A percentile compares a stretch with the other conserved stretches of the same genome.
Conservation (phyloP, 2,888 invertebrate genomes). For the Catocala nupta region DNA sequence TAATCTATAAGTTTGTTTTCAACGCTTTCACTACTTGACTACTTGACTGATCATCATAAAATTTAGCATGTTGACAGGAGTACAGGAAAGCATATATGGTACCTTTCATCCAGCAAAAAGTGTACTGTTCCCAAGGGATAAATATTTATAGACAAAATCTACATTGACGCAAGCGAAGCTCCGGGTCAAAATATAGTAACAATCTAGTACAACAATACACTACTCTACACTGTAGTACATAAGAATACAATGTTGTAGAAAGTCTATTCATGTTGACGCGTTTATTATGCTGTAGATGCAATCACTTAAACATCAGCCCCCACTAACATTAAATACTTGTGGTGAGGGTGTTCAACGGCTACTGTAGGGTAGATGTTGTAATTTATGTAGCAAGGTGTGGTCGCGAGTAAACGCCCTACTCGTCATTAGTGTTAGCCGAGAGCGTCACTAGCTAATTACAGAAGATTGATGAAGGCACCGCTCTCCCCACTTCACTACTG, state of each 20-base stretch:
- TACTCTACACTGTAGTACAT: too few species aligned
- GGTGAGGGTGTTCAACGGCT: slow-evolving; percentile 37
- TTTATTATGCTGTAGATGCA: slow-evolving; percentile 23
- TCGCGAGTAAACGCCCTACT: slow-evolving; percentile 58
- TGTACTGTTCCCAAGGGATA: too few species aligned
- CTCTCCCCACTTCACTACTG: slow-evolving; percentile 63
- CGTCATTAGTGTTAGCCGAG: slow-evolving; percentile 73
- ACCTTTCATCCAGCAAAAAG: too few species aligned
- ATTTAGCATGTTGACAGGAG: too few species aligned
- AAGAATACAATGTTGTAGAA: neutral
- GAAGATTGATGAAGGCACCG: slow-evolving; percentile 77
- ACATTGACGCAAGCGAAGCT: too few species aligned
- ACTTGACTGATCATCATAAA: too few species aligned
- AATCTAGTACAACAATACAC: too few species aligned
- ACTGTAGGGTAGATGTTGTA: slow-evolving; percentile 51
- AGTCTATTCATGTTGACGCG: slow-evolving; percentile 5
- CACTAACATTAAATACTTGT: slow-evolving; percentile 43
- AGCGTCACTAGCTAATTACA: slow-evolving; percentile 78
- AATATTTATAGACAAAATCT: too few species aligned
- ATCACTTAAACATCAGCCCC: slow-evolving; percentile 34
- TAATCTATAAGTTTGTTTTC: too few species aligned
- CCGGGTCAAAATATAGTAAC: too few species aligned
- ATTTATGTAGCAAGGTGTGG: slow-evolving; percentile 60
- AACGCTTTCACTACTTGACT: too few species aligned
- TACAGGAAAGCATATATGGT: too few species aligned